Evolutionary conservation across 1,140 invertebrate genomes (phyloP), one percentile per base, ranked within the genome.

Genomic region (Saccostrea cuccullata): DNA sequence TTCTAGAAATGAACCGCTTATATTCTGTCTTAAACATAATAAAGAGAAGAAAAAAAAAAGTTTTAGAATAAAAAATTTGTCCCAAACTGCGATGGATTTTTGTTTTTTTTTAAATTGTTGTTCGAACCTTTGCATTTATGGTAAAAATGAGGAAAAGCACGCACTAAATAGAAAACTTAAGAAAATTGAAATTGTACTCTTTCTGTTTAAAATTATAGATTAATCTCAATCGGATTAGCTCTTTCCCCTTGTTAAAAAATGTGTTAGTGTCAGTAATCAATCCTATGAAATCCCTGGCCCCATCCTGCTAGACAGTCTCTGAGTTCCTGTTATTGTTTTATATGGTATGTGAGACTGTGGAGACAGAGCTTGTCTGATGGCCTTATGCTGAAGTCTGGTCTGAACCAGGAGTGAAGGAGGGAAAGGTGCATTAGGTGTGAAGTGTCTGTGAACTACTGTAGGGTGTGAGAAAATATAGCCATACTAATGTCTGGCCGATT

Each of bases 351-450:
- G 26, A 60, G 26, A 58, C 9, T 60, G 36, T 82, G 36, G 23
- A 58, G 77, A 58, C 30, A 82, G 36, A 82, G 55, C 23, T 15
- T n/a, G 55, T 58, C 23, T 47, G 40, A 11, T 36, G 56, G 47
- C 85, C 30, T 47, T 26, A 47, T 86, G 20, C 20, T 55, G 64
- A 20, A 77, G 26, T 30, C 20, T 60, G 23, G 26, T 20, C 12
- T 58, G 20, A 13, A n/a, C 23, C 11, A 6, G 17, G 23, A 20
- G 58, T 17, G 36, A 77, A 8, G 47, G 36, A 12, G 23, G 12
- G 26, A 9, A 64, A 77, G 70, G 70, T 77, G 26, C 23, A 77
- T 17, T 77, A 77, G 26, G 70, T 77, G 70, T 77, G 70, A 77
- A 30, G 70, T 73, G 26, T 73, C 23, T n/a, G 36, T 36, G 11